Base-by-base conservation (phyloP, 2,888 invertebrate species). In the Fragum sueziense region DNA sequence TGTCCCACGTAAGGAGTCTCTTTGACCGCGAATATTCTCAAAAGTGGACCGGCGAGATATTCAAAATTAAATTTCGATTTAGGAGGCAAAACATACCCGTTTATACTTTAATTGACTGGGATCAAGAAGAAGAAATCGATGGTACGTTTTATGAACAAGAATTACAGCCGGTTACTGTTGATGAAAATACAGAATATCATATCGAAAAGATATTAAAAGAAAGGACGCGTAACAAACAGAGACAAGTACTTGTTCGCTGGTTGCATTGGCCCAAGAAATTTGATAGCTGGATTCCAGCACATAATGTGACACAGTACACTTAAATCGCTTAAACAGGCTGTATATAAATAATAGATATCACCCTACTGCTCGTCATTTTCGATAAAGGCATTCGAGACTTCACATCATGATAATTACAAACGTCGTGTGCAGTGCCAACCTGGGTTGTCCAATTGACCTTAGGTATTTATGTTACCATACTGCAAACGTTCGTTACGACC, bases 241-340 rank as follows among this genome's bases (percentile, higher is more conserved):
- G 61, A 61, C 70, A 84, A 79, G 80, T 80, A 9, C 51, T 84
- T 14, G 76, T 80, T 3, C 54, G 76, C 0, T 84, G 84, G 84
- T 65, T 84, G 34, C 84, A 80, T 52, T 84, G 84, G 80, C 79
- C 80, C 0, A 71, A 76, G 37, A 84, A 84, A 29, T 84, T 79
- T 41, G 76, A 84, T 29, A 31, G 33, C 2, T 73, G 73, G 73
- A 73, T 73, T 22, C 67, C 67, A 22, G 68, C 72, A 62, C 9
- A 51, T 25, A 59, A 77, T 37, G 31, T 61, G 27, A n/a, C 59
- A 6, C 52, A 51, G 11, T 22, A 52, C n/a, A 65, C 47, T 20
- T 62, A 70, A 11, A 27, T 33, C 67, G 51, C 72, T 31, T 72
- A 52, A 47, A n/a, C n/a, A 25, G 9, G 20, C 62, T 11, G n/a